Conservation (phyloP, 2,113 vertebrate genomes). For the Elgaria multicarinata region DNA sequence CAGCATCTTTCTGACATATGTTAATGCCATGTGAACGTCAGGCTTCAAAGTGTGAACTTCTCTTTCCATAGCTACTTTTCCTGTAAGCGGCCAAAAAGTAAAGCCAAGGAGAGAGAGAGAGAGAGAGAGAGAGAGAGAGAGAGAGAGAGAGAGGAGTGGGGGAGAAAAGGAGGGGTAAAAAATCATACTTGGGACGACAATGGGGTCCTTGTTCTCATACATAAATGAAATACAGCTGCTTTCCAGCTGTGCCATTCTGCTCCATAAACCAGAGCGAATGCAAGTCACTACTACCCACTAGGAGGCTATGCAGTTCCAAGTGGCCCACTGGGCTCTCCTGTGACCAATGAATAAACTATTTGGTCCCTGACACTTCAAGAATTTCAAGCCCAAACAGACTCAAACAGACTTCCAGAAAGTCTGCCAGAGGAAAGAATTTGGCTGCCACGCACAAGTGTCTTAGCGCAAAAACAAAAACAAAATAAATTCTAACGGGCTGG, state of each 20-base stretch:
- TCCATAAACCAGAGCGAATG: constrained; percentile 56
- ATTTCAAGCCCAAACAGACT: constrained; percentile 15
- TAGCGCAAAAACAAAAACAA: no score
- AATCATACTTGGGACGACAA: constrained; percentile 72
- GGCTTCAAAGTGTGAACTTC: constrained; percentile 54
- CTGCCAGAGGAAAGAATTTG: constrained; percentile 1
- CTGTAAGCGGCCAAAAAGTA: constrained; percentile 39
- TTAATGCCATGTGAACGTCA: constrained; percentile 40
- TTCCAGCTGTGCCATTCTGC: constrained; percentile 70
- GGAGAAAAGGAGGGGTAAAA: constrained; percentile 48
- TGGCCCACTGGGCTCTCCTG: background rate
- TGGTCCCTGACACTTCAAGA: constrained; percentile 13
- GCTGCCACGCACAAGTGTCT: background rate
- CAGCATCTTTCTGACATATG: constrained; percentile 26
- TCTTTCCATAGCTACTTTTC: constrained; percentile 65
- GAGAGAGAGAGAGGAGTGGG: constrained; percentile 27
- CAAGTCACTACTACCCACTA: constrained; percentile 49
- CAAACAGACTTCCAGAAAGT: background rate
- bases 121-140: background rate
- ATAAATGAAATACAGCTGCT: constrained; percentile 79
- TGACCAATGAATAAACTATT: background rate
- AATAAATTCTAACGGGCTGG: background rate
- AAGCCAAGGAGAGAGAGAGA: background rate
- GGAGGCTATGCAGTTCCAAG: constrained; percentile 54
- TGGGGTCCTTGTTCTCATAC: constrained; percentile 72